A percentile compares a stretch with the other conserved stretches of the same genome.
phyloP scores from a whole-genome alignment of 2,888 invertebrate genomes.

The Carcina quercana region DNA sequence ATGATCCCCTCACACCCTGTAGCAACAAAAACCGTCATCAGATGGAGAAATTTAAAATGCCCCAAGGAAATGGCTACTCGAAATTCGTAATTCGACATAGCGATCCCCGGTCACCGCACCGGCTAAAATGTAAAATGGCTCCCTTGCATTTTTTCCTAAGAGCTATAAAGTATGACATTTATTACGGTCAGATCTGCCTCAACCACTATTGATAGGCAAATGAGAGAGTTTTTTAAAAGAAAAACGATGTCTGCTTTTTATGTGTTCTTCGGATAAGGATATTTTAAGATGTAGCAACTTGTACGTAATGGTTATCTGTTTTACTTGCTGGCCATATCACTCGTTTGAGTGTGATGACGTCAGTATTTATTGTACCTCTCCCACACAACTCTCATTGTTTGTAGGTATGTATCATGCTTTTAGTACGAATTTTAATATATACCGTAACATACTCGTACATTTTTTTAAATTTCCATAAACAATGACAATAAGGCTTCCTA shows the following conservation, averaged over 20 bases:
- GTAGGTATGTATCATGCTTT: too few species aligned
- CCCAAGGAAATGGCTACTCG: conserved; percentile 62
- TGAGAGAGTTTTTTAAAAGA: conserved; percentile 75
- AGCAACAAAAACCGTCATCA: conserved; percentile 7
- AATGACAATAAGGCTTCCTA: too few species aligned
- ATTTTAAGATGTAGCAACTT: conserved; percentile 53
- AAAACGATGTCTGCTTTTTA: conserved; percentile 75
- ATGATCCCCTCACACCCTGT: not conserved
- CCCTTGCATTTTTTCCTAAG: conserved; percentile 73
- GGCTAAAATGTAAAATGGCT: conserved; percentile 70
- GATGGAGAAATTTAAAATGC: conserved; percentile 44
- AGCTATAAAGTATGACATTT: conserved; percentile 74
- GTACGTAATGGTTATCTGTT: conserved; percentile 34
- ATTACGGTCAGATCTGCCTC: conserved; percentile 74
- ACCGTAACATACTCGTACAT: too few species aligned
- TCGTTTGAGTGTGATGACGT: too few species aligned
- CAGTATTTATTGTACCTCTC: too few species aligned
- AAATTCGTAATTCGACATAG: conserved; percentile 63
- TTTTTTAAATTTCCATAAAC: too few species aligned
- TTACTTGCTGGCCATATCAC: too few species aligned
- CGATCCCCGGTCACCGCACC: conserved; percentile 66
- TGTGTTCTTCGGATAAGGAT: conserved; percentile 66
- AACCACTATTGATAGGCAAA: conserved; percentile 75
- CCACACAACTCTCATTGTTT: too few species aligned
- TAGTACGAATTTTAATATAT: too few species aligned